Conservation (phyloP, 2,888 invertebrate species). For the Stegophylla sp. region DNA sequence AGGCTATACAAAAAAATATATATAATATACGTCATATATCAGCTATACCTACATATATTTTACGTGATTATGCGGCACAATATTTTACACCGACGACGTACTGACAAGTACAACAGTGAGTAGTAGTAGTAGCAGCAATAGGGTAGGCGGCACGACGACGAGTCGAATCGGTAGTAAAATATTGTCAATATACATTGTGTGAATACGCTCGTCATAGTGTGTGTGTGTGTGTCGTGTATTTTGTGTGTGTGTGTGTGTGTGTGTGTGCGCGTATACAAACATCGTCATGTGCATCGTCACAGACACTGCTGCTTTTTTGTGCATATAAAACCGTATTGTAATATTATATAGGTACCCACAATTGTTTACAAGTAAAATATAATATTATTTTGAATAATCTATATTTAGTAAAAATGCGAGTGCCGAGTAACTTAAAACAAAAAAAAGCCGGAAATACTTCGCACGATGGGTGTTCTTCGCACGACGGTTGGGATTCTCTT, state of each 20-base stretch:
- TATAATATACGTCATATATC: too few species aligned
- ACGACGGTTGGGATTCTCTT: too few species aligned
- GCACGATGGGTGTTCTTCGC: too few species aligned
- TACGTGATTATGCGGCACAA: neutral
- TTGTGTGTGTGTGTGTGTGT: neutral
- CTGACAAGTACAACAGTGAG: neutral
- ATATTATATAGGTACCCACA: neutral
- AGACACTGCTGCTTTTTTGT: neutral
- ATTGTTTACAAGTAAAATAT: neutral
- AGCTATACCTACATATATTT: too few species aligned
- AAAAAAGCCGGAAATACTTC: too few species aligned
- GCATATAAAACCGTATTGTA: conserved; percentile 27
- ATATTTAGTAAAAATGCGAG: conserved; percentile 12
- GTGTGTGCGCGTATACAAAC: neutral
- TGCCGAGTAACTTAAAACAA: neutral
- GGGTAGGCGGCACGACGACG: neutral
- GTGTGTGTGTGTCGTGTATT: neutral
- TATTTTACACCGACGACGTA: neutral
- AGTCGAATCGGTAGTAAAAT: neutral
- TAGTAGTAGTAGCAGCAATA: neutral
- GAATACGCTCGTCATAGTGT: too few species aligned
- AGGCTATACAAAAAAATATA: neutral
- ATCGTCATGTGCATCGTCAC: neutral
- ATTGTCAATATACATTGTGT: neutral
- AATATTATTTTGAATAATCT: too few species aligned